Percentiles rank a stretch among this genome's conserved stretches.
Conservation (phyloP, 2,888 invertebrate species). For the Bruchidius siliquastri region DNA sequence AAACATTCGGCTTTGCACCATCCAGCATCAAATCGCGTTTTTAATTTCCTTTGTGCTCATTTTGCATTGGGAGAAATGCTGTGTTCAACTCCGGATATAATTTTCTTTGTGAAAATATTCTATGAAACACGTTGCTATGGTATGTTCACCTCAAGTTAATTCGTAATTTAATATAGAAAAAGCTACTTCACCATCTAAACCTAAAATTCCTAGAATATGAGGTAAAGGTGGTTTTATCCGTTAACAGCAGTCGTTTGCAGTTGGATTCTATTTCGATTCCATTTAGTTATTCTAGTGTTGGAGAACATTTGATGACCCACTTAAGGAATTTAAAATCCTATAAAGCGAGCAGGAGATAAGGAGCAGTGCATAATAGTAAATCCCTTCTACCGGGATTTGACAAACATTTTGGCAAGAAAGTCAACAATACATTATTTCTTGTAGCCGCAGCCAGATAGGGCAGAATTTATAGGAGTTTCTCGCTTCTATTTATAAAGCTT, state of each 20-base stretch:
- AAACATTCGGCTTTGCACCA: too few species aligned
- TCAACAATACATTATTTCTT: not conserved
- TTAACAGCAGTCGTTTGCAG: not conserved
- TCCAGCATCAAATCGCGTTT: too few species aligned
- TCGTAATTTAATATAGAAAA: too few species aligned
- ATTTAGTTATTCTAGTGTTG: constrained; percentile 2
- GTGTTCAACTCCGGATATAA: too few species aligned
- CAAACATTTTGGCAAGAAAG: not conserved
- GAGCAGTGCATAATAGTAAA: constrained; percentile 3
- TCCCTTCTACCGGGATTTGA: not conserved
- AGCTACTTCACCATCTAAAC: not conserved
- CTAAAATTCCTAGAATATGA: not conserved
- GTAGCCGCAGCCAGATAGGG: not conserved
- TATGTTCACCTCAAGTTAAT: too few species aligned
- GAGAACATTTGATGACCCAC: constrained; percentile 12
- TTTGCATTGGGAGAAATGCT: too few species aligned
- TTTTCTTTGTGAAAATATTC: too few species aligned
- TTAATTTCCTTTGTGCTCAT: too few species aligned
- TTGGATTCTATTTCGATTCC: not conserved
- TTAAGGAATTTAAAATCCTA: constrained; percentile 11
- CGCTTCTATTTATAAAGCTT: not conserved
- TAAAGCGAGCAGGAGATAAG: constrained; percentile 6
- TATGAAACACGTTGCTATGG: too few species aligned
- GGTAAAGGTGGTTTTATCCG: not conserved
- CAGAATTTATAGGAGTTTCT: not conserved